phyloP scores from a whole-genome alignment of 2,888 invertebrate species.

The Lasioglossum pauxillum region DNA sequence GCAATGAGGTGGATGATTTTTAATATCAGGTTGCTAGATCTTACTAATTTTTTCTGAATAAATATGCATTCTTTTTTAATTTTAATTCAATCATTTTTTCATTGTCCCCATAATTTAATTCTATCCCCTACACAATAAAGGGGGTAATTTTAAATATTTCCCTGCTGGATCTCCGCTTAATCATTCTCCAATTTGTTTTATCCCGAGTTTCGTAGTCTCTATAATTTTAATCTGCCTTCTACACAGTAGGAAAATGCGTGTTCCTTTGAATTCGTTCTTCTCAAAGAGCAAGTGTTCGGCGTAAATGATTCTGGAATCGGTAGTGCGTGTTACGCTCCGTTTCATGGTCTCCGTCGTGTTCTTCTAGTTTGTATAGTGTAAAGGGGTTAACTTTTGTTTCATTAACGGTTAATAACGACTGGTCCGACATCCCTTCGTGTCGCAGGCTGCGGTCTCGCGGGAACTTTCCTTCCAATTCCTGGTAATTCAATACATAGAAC shows the following conservation, averaged over 20 bases:
- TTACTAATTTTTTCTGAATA: no score
- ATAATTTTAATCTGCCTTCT: not conserved
- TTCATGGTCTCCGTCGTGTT: not conserved
- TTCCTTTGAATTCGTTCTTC: not conserved
- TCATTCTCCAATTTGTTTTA: not conserved
- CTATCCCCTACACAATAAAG: no score
- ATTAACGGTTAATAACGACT: slow-evolving; percentile 24
- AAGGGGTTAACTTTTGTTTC: slow-evolving; percentile 15
- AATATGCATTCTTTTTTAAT: no score
- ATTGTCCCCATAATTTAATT: no score
- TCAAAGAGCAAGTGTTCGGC: no score
- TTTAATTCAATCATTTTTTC: no score
- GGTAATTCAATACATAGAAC: slow-evolving; percentile 80
- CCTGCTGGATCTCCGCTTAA: no score
- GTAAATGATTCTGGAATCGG: not conserved
- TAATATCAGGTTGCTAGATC: no score
- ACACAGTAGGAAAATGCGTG: not conserved
- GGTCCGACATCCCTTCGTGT: slow-evolving; percentile 36
- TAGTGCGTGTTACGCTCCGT: not conserved
- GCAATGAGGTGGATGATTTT: no score
- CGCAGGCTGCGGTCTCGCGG: slow-evolving; percentile 55
- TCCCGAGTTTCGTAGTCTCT: not conserved
- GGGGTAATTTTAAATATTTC: no score
- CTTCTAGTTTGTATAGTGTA: not conserved
- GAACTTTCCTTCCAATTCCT: slow-evolving; percentile 75